Evolutionary conservation across 2,797 vertebrate genomes (phyloP).

Genomic region (Leucoraja ocellata): DNA sequence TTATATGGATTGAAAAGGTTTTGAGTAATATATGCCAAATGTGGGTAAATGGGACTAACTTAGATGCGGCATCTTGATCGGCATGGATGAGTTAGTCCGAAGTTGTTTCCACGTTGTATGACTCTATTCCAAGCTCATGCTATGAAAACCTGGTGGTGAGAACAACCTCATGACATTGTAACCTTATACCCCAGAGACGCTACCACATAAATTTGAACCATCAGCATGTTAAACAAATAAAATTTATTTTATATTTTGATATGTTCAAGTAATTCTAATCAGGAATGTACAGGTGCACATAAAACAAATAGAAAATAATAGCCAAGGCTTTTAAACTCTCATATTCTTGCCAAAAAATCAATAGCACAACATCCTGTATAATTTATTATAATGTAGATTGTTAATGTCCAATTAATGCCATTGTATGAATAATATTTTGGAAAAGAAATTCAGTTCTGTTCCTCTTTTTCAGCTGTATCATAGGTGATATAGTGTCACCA

Average conservation of each 20-base stretch:
- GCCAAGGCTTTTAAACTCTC: background rate
- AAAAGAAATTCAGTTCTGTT: background rate
- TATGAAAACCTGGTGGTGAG: background rate
- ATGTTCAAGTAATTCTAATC: background rate
- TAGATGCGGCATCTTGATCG: no score
- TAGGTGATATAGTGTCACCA: background rate
- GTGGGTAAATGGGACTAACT: no score
- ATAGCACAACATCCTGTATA: background rate
- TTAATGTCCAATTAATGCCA: background rate
- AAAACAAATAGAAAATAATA: background rate
- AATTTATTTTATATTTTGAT: background rate
- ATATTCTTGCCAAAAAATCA: background rate
- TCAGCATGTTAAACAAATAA: background rate
- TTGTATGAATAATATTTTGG: background rate
- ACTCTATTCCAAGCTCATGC: no score
- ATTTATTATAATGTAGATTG: background rate
- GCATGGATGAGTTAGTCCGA: no score
- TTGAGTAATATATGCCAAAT: no score
- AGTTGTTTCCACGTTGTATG: no score
- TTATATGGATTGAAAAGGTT: no score
- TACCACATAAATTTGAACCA: background rate
- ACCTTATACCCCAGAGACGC: no score
- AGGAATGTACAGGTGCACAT: background rate
- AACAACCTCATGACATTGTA: background rate
- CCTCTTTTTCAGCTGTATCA: no score